phyloP scores from a whole-genome alignment of 1,140 invertebrate genomes.

The Trichonephila clavipes region DNA sequence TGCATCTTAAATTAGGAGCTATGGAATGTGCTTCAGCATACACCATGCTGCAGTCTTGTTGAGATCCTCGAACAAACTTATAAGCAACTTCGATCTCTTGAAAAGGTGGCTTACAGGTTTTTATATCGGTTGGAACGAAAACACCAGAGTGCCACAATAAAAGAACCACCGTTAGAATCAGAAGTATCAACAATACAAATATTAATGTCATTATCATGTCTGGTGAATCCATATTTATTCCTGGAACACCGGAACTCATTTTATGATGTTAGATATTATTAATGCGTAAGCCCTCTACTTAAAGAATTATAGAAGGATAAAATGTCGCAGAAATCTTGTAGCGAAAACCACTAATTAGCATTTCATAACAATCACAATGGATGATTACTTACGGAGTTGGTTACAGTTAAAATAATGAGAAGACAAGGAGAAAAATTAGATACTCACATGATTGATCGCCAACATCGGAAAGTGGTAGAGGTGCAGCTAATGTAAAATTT shows the following conservation, averaged over 20 bases:
- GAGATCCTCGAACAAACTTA: conserved; percentile 81
- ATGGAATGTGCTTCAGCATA: conserved; percentile 81
- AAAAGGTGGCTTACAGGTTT: conserved; percentile 80
- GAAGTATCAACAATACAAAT: conserved; percentile 75
- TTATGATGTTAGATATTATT: neutral
- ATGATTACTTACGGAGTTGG: neutral
- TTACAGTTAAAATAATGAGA: neutral
- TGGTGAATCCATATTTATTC: conserved; percentile 37
- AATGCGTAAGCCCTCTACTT: neutral
- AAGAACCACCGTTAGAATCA: conserved; percentile 79
- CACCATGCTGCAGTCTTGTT: conserved; percentile 81
- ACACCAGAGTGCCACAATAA: conserved; percentile 80
- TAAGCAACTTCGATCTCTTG: conserved; percentile 80
- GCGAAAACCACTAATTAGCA: conserved; percentile 3
- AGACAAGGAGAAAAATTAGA: neutral
- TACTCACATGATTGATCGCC: neutral
- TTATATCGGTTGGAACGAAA: conserved; percentile 79
- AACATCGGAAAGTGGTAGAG: too few species aligned
- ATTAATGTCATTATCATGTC: conserved; percentile 51
- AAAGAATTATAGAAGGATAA: neutral
- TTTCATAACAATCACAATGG: conserved; percentile 49
- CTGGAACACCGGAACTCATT: conserved; percentile 49
- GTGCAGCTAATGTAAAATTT: too few species aligned
- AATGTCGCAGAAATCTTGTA: neutral
- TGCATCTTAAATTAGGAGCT: conserved; percentile 79